phyloP scores from a whole-genome alignment of 1,140 invertebrate genomes.

The Bilobella aurantiaca region DNA sequence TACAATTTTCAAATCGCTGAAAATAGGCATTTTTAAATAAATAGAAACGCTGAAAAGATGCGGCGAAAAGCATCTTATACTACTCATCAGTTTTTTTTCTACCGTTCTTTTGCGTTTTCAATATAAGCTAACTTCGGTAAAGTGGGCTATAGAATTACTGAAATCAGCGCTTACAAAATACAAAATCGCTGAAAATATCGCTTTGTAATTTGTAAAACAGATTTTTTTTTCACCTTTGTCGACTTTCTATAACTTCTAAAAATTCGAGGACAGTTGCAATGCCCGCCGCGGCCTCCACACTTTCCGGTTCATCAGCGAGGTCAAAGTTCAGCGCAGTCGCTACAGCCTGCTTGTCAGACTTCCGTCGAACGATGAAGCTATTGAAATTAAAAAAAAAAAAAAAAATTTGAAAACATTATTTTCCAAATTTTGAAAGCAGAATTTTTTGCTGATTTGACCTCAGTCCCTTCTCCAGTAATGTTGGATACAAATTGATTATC shows the following conservation, averaged over 20 bases:
- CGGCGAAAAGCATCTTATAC: no score
- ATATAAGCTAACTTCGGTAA: no score
- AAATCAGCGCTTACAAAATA: no score
- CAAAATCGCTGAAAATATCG: slow-evolving; percentile 2
- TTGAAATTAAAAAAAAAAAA: no score
- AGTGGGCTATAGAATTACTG: no score
- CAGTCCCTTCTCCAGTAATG: slow-evolving; percentile 53
- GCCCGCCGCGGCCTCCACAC: slow-evolving; percentile 51
- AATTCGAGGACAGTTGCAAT: slow-evolving; percentile 64
- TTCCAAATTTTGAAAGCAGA: neutral
- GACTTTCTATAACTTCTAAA: slow-evolving; percentile 60
- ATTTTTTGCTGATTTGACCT: neutral
- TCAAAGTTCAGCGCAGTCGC: slow-evolving; percentile 61
- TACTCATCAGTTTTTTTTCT: no score
- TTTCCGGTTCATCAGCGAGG: slow-evolving; percentile 60
- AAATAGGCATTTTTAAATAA: no score
- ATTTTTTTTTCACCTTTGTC: slow-evolving; percentile 49
- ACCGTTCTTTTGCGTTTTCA: no score
- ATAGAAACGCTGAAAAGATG: no score
- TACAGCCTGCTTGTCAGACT: slow-evolving; percentile 41
- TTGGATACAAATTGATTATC: slow-evolving; percentile 54
- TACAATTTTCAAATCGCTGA: slow-evolving; percentile 30
- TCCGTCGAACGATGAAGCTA: slow-evolving; percentile 53
- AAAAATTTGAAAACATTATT: neutral
- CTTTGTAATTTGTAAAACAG: neutral